Conservation (phyloP, 1,140 invertebrate species). For the Heterodera schachtii region DNA sequence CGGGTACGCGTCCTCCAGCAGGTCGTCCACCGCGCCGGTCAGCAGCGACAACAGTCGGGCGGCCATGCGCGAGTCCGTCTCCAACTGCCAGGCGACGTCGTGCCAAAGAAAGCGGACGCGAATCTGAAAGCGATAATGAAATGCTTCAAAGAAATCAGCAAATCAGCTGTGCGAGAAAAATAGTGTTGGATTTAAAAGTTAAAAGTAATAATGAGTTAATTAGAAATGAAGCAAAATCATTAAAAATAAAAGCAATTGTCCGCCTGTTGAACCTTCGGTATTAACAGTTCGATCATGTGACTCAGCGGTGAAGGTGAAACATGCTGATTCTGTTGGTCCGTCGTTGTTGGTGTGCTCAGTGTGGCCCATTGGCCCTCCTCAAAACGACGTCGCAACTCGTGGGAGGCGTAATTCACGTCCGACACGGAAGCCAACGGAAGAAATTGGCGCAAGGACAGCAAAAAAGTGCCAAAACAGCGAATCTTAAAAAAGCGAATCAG, state of each 20-base stretch:
- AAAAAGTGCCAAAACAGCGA: slow-evolving; percentile 69
- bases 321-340: slow-evolving; percentile 71
- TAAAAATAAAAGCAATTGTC: too few relatives aligned
- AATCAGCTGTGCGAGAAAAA: too few relatives aligned
- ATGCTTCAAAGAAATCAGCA: background rate
- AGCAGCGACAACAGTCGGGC: slow-evolving; percentile 84
- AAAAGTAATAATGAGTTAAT: too few relatives aligned
- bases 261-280: slow-evolving; percentile 70
- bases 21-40: slow-evolving; percentile 93
- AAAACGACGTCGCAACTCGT: slow-evolving; percentile 15
- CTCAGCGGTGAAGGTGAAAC: background rate
- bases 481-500: slow-evolving; percentile 17
- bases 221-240: too few relatives aligned
- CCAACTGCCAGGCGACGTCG: slow-evolving; percentile 37
- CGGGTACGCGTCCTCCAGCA: slow-evolving; percentile 98
- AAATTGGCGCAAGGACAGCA: slow-evolving; percentile 83
- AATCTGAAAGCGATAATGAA: background rate
- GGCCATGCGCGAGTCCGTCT: slow-evolving; percentile 74
- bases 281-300: slow-evolving; percentile 82
- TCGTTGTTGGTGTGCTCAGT: slow-evolving; percentile 70
- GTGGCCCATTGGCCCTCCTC: slow-evolving; percentile 60
- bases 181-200: too few relatives aligned
- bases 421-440: slow-evolving; percentile 70
- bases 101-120: slow-evolving; percentile 22
- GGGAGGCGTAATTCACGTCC: slow-evolving; percentile 56